Evolutionary conservation across 2,888 invertebrate species (phyloP).

Genomic region (Sicus ferrugineus): DNA sequence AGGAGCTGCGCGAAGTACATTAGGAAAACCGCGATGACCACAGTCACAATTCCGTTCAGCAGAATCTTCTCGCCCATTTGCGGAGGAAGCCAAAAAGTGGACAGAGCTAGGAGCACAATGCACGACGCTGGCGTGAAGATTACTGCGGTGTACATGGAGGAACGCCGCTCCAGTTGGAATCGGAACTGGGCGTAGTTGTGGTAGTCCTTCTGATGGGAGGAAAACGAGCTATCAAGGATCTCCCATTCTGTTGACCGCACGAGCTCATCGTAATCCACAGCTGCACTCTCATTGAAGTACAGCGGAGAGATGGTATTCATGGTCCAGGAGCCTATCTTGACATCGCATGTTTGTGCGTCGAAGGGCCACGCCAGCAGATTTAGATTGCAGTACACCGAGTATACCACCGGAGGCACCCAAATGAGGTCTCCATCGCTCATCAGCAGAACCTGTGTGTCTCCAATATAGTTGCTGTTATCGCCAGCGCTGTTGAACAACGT

Average conservation of each 20-base stretch:
- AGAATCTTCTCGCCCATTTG: slow-evolving; percentile 73
- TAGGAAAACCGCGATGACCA: slow-evolving; percentile 71
- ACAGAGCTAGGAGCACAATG: slow-evolving; percentile 69
- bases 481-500: slow-evolving; percentile 75
- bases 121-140: slow-evolving; percentile 72
- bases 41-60: slow-evolving; percentile 69
- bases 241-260: slow-evolving; percentile 63
- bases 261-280: slow-evolving; percentile 53
- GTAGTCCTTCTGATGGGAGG: slow-evolving; percentile 52
- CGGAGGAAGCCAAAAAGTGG: slow-evolving; percentile 73
- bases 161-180: slow-evolving; percentile 65
- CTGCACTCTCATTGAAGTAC: slow-evolving; percentile 60
- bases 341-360: slow-evolving; percentile 73
- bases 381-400: slow-evolving; percentile 71
- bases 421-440: slow-evolving; percentile 69
- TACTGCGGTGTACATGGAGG: slow-evolving; percentile 70
- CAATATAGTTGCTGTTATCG: slow-evolving; percentile 67
- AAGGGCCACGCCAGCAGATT: slow-evolving; percentile 79
- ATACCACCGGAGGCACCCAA: slow-evolving; percentile 76
- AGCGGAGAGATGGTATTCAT: slow-evolving; percentile 68
- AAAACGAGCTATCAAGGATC: slow-evolving; percentile 50
- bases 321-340: slow-evolving; percentile 80
- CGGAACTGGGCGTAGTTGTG: slow-evolving; percentile 54
- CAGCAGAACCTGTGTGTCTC: slow-evolving; percentile 50
- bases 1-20: slow-evolving; percentile 71